Evolutionary conservation across 2,113 vertebrate genomes (phyloP), one percentile per base, ranked within the genome.

Genomic region (Callospermophilus lateralis): DNA sequence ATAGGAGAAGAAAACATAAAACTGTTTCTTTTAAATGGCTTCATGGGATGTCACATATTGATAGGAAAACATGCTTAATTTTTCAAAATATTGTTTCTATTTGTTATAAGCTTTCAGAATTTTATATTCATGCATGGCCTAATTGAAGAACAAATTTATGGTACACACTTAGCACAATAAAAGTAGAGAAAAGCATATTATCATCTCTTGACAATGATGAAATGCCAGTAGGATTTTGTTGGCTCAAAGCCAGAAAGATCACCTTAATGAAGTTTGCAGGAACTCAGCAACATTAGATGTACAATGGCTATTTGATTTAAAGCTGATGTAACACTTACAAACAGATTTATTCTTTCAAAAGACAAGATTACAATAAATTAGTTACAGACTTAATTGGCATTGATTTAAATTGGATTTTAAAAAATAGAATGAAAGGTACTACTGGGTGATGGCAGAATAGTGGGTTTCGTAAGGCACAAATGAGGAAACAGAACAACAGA

Each of bases 261-360:
- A 89, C 24, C 13, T 89, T 65, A 72, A 6, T n/a, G 48, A 8
- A 67, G 10, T 72, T 89, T 58, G 70, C 3, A 70, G 55, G 20
- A 76, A 4, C 12, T n/a, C 28, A 26, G 3, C 13, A 80, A 13
- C 2, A 16, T 28, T n/a, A 76, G 3, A 16, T 58, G 6, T 65
- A 37, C 45, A 87, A 77, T 90, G 68, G 32, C 15, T 48, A 83
- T 39, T 90, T 17, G 3, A 76, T 90, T 76, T 84, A 84, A 95
- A 94, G 34, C 16, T 61, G 5, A 72, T 65, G 42, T 13, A 63
- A 51, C 65, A 48, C 70, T 70, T 63, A 72, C 6, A 77, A 87
- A 39, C 15, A 80, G 26, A 37, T 70, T 48, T 67, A 20, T 8
- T 68, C 8, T 55, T 20, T 37, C 24, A 37, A 84, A 94, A 55